These are phyloP conservation scores for Calosoma granatense DNA, from an alignment of 1,140 invertebrate genomes.

Conservation along the genomic window DNA sequence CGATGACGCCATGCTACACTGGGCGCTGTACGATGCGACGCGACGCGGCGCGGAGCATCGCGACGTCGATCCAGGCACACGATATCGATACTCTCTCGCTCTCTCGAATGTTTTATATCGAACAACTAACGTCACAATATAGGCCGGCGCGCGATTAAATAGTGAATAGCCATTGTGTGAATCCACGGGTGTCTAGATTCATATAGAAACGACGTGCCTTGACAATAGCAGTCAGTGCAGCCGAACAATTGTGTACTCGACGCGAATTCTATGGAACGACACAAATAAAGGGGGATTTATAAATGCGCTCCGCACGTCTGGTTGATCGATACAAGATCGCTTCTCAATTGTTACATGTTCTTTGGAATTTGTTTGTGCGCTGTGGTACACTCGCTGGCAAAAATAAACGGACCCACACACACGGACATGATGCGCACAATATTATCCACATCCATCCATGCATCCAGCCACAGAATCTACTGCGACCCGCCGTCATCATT, in stretches of 20 bases:
- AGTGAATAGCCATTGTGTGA: constrained; percentile 24
- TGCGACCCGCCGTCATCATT: no score
- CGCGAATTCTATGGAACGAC: constrained; percentile 7
- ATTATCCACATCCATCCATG: no score
- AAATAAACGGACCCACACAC: no score
- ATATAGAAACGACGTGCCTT: constrained; percentile 23
- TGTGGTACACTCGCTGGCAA: background rate
- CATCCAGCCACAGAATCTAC: no score
- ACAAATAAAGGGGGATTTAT: constrained; percentile 9
- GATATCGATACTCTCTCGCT: background rate
- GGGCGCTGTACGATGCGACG: background rate
- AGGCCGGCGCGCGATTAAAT: constrained; percentile 23
- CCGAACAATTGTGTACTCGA: constrained; percentile 20
- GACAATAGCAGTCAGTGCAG: constrained; percentile 21
- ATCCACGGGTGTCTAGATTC: constrained; percentile 25
- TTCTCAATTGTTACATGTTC: constrained; percentile 8
- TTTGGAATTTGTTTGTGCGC: constrained; percentile 7
- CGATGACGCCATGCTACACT: no score
- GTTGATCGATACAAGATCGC: constrained; percentile 7
- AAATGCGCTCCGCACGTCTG: background rate
- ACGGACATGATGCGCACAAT: no score
- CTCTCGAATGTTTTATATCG: constrained; percentile 20
- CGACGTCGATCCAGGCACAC: background rate
- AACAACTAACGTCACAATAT: constrained; percentile 19
- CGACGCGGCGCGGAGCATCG: background rate